Base-by-base conservation (phyloP, 2,797 vertebrate species). In the Notolepis coatsorum region DNA sequence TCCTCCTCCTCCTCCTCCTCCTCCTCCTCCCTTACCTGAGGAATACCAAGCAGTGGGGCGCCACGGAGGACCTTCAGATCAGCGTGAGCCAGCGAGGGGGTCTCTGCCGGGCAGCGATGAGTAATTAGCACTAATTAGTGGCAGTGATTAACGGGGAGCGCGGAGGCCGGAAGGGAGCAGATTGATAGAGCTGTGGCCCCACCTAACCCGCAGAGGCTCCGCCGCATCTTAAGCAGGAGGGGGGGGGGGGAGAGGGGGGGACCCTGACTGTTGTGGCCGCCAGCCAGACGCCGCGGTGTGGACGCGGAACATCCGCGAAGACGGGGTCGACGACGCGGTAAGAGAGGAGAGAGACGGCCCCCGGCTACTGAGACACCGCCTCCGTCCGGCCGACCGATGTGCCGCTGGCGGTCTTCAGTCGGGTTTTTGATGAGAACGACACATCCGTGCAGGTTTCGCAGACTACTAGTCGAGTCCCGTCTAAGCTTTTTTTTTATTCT, bases 71-170 rank as follows among this genome's bases (percentile, higher is more conserved):
- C 84, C 73, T 80, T 80, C 75, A 75, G 64, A 81, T 73, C 72
- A 79, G 67, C 35, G 47, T 27, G 73, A 69, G 75, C 61, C 57
- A 49, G 53, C 4, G 15, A 59, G 60, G 68, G 52, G 47, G 58
- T 56, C 62, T 90, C 82, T 89, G 86, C 75, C 33, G 64, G 87
- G 85, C 84, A 86, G 79, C 77, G 3, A 73, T 85, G 88, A 91
- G 86, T 90, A 88, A 91, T 92, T 91, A 92, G 84, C 74, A 80
- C 90, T 93, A 94, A 95, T 95, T 95, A 95, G 92, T 87, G 89
- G 89, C 77, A 87, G 91, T 94, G 93, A 95, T 94, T 91, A 94
- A 91, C 81, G 69, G 89, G 91, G 91, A 89, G 84, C 86, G 88
- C 86, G 86, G 72, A 37, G 88, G 91, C 93, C 89, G 80, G 0